These are phyloP conservation scores for Synergus umbraculus DNA, from an alignment of 2,888 invertebrate genomes.

Conservation along the genomic window DNA sequence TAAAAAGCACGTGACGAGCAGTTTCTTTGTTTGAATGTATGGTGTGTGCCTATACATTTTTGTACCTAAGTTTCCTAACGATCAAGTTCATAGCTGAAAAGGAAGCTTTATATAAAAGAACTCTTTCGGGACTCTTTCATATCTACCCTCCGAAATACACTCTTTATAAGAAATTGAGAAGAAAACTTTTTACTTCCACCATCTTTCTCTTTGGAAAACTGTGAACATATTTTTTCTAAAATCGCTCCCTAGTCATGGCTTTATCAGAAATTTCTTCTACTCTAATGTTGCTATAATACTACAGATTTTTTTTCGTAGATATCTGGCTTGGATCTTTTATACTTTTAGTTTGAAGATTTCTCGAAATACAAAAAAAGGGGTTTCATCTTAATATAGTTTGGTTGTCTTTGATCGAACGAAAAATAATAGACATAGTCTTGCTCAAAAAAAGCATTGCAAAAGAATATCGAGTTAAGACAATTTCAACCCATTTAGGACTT, in stretches of 20 bases:
- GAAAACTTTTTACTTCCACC: slow-evolving; percentile 9
- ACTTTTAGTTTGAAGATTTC: too few relatives aligned
- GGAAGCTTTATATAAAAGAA: slow-evolving; percentile 24
- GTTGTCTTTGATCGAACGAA: too few relatives aligned
- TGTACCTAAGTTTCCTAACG: neutral
- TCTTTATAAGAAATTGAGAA: neutral
- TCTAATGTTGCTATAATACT: neutral
- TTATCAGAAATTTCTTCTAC: neutral
- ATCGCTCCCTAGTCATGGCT: neutral
- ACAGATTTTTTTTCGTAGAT: neutral
- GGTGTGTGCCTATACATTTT: neutral
- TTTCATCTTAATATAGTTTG: too few relatives aligned
- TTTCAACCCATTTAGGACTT: neutral
- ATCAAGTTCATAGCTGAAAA: slow-evolving; percentile 18
- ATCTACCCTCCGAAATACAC: slow-evolving; percentile 6
- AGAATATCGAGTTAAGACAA: neutral
- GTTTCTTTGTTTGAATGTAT: slow-evolving; percentile 28
- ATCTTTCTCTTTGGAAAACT: slow-evolving; percentile 11
- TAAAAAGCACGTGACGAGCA: slow-evolving; percentile 26
- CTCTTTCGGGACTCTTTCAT: slow-evolving; percentile 32
- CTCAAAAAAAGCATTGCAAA: neutral
- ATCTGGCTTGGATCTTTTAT: too few relatives aligned
- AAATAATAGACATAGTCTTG: neutral
- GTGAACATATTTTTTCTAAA: neutral
- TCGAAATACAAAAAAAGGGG: too few relatives aligned